Base-by-base conservation (phyloP, 2,888 invertebrate genomes). In the Amiota communis region DNA sequence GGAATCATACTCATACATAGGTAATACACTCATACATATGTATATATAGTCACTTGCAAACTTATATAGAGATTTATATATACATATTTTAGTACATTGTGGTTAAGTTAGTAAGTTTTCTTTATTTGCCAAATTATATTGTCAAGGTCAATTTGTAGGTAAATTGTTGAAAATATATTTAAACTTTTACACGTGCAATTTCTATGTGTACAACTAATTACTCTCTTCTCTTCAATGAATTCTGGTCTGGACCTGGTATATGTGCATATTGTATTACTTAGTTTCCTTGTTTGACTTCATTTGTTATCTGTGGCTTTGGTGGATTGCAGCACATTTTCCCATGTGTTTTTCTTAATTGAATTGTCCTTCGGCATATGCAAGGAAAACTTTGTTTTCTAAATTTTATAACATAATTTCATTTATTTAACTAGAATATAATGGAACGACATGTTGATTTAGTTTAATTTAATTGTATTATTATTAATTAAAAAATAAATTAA, bases 131-230 rank as follows among this genome's bases (percentile, higher is more conserved):
- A 80, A 81, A 82, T 81, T 82, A 81, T 78, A 78, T 75, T 78
- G 78, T 79, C 82, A 79, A 82, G 77, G 80, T 80, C 81, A 75
- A 81, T 78, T 78, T 80, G 78, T 6, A 36, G 23, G 57, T 46
- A 59, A 53, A 56, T 53, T 67, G 70, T 72, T 72, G 10, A 13
- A 49, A 49, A 59, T 61, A 59, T 61, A 49, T 61, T 57, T 70
- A 12, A 23, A 59, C n/a, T 49, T 49, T 20, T 49, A 0, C 15
- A 20, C 6, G 9, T 59, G 56, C 13, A 17, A 6, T 36, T 36
- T 36, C 36, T 36, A 6, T 36, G 6, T 6, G 36, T n/a, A 6
- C 36, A 36, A 36, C 36, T 36, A 36, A 36, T 36, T 36, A 36
- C 36, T 36, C 36, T 36, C 36, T 36, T 36, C 36, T 36, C 36